Percentiles rank a stretch among this genome's conserved stretches.
Evolutionary conservation across 2,797 vertebrate species (phyloP).

Genomic region (Valencia hispanica): DNA sequence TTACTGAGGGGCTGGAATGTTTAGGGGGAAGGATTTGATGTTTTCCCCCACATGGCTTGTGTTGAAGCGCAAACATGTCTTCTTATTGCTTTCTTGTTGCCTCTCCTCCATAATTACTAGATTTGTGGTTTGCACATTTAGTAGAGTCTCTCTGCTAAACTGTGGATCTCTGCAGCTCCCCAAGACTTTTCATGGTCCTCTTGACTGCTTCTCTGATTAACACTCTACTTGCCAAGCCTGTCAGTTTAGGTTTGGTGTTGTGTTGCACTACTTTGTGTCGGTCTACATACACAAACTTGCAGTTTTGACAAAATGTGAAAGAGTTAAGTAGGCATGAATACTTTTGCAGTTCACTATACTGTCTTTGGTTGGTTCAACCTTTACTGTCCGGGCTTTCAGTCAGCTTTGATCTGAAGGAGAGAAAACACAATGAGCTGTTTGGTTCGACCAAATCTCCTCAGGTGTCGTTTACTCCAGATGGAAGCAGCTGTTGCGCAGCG

Average conservation of each 20-base stretch:
- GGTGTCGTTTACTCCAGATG: background rate
- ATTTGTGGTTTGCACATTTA: background rate
- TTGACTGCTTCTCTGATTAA: background rate
- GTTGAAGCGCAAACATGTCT: background rate
- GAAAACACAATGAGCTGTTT: background rate
- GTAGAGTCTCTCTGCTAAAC: background rate
- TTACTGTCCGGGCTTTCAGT: conserved; percentile 3
- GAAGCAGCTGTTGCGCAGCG: conserved; percentile 1
- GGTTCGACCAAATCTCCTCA: background rate
- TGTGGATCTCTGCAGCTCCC: background rate
- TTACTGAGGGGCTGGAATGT: background rate
- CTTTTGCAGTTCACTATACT: conserved; percentile 24
- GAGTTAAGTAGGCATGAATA: background rate
- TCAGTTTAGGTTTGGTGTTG: background rate
- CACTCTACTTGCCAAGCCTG: background rate
- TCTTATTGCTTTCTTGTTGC: background rate
- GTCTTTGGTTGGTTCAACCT: background rate
- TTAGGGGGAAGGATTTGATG: background rate
- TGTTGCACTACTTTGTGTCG: background rate
- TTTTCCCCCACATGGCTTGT: background rate
- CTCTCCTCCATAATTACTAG: background rate
- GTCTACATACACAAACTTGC: background rate
- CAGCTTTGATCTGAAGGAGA: conserved; percentile 4
- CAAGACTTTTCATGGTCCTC: background rate
- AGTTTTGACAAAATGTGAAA: background rate